Conservation (phyloP, 2,113 vertebrate genomes). For the Trachemys scripta region DNA sequence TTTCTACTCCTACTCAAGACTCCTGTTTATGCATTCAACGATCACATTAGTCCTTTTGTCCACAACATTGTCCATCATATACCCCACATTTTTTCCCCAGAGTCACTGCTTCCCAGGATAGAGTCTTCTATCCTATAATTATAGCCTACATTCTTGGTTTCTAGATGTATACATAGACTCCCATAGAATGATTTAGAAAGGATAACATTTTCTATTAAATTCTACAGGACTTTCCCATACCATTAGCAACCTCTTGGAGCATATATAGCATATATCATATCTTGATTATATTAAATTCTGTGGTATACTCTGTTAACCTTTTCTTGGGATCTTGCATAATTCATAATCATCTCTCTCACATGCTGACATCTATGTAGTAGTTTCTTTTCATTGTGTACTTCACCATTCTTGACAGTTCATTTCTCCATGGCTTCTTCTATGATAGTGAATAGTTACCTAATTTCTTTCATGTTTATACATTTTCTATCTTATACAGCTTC, state of each 20-base stretch:
- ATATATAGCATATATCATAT: neutral
- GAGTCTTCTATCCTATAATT: neutral
- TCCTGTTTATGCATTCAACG: neutral
- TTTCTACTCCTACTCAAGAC: neutral
- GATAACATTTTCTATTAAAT: neutral
- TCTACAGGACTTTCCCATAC: neutral
- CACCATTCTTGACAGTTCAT: neutral
- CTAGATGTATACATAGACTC: neutral
- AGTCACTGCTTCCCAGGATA: neutral
- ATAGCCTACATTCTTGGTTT: neutral
- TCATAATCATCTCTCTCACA: neutral
- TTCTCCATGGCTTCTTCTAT: neutral
- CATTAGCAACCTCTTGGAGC: neutral
- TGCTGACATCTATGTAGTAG: neutral
- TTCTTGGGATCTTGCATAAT: neutral
- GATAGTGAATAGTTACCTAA: neutral
- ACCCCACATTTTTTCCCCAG: too few relatives aligned
- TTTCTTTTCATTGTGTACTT: neutral
- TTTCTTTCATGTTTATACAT: neutral
- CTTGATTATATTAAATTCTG: neutral
- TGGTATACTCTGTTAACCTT: neutral
- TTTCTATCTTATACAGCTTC: accelerated
- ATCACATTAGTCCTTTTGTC: neutral
- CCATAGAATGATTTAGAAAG: neutral
- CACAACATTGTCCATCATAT: too few relatives aligned